Conservation (phyloP, 2,113 vertebrate genomes). For the Chamaetylas fuelleborni region DNA sequence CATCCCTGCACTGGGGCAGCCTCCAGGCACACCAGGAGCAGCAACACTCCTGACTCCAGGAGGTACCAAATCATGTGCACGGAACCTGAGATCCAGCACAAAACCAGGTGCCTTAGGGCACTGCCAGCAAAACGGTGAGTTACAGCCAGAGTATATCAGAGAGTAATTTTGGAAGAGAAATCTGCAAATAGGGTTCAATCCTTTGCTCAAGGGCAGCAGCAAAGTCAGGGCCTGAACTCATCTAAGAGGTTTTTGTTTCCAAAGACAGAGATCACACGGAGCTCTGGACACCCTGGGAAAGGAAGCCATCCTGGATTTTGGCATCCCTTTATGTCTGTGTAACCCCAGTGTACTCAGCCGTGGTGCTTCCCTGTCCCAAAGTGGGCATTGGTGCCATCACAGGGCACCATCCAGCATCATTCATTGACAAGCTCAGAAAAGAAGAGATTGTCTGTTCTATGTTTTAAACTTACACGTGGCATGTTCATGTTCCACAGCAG, state of each 20-base stretch:
- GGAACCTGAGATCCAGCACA: fast-evolving
- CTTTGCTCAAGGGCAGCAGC: not conserved
- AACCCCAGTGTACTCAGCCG: fast-evolving
- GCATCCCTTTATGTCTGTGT: not conserved
- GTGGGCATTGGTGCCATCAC: fast-evolving
- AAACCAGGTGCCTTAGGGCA: not conserved
- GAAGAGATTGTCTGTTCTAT: not conserved
- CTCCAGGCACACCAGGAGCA: not conserved
- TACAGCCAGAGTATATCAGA: not conserved
- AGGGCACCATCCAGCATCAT: too few species aligned
- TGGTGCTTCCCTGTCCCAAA: fast-evolving
- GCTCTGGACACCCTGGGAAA: not conserved
- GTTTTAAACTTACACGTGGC: not conserved
- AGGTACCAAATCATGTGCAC: not conserved
- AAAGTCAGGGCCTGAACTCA: not conserved
- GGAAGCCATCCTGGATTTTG: not conserved
- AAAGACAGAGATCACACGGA: not conserved
- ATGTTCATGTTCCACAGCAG: not conserved
- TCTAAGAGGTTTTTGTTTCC: not conserved
- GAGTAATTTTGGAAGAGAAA: not conserved
- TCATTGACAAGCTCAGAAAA: not conserved
- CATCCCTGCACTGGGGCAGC: not conserved
- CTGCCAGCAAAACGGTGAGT: fast-evolving
- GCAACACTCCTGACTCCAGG: not conserved
- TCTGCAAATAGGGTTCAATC: not conserved